Percentiles rank a stretch among this genome's conserved stretches.
Evolutionary conservation across 2,888 invertebrate genomes (phyloP).

Genomic region (Pyrochroa serraticornis): DNA sequence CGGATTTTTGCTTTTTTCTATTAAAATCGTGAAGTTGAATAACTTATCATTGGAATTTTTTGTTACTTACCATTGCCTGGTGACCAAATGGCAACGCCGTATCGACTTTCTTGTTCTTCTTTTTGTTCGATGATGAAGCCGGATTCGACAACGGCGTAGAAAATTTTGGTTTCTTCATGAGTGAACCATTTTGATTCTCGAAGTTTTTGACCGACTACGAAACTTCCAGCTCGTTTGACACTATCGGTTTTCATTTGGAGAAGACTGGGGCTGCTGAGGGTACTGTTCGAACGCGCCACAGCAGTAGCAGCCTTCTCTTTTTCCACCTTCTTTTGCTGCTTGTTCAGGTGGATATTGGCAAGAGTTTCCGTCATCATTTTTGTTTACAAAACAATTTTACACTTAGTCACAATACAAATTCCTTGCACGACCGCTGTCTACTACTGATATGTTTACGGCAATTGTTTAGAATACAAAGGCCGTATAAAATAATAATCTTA

Average conservation of each 20-base stretch:
- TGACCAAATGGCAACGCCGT: conserved; percentile 74
- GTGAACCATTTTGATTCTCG: conserved; percentile 78
- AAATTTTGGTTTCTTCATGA: conserved; percentile 71
- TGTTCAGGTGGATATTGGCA: conserved; percentile 27
- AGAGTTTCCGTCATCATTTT: conserved; percentile 31
- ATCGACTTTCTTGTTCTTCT: conserved; percentile 65
- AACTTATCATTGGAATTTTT: background rate
- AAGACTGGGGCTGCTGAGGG: conserved; percentile 2
- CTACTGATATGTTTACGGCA: conserved; percentile 9
- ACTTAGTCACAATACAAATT: conserved; percentile 5
- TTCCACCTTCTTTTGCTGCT: conserved; percentile 12
- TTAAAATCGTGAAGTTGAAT: conserved; percentile 3
- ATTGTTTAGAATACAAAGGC: conserved; percentile 22
- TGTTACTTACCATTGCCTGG: conserved; percentile 69
- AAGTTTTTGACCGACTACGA: conserved; percentile 73
- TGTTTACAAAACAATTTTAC: conserved; percentile 11
- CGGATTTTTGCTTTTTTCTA: conserved; percentile 77
- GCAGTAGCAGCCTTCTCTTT: background rate
- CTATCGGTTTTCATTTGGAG: conserved; percentile 12
- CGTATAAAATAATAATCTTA: conserved; percentile 10
- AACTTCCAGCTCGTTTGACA: conserved; percentile 63
- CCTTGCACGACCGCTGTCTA: background rate
- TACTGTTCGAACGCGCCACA: conserved; percentile 8
- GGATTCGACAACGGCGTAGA: conserved; percentile 74
- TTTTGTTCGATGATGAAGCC: conserved; percentile 74